These are phyloP conservation scores for Acanthochromis polyacanthus DNA, from an alignment of 2,113 vertebrate genomes.

Conservation along the genomic window DNA sequence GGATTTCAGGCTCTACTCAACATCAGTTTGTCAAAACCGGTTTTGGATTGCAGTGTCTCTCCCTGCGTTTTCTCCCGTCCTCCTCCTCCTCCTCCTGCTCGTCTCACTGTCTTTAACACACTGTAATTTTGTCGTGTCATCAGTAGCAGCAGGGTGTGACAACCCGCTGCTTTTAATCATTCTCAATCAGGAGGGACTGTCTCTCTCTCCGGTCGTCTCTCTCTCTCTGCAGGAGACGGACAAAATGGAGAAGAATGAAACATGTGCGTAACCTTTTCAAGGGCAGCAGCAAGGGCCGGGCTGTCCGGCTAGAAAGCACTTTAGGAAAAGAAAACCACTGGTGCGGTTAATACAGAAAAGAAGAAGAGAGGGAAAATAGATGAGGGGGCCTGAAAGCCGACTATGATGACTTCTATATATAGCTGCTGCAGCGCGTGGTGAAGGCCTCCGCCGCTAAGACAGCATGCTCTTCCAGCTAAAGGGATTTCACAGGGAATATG, in stretches of 20 bases:
- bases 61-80: slow-evolving; percentile 10
- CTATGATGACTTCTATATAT: slow-evolving; percentile 85
- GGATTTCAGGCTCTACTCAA: slow-evolving; percentile 65
- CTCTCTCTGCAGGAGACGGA: slow-evolving; percentile 47
- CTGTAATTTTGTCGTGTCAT: slow-evolving; percentile 78
- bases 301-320: slow-evolving; percentile 80
- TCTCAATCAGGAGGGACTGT: slow-evolving; percentile 76
- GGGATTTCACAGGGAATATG: slow-evolving; percentile 75
- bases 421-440: slow-evolving; percentile 64
- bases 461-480: slow-evolving; percentile 80
- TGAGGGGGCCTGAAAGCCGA: slow-evolving; percentile 78
- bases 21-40: slow-evolving; percentile 66
- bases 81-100: slow-evolving; percentile 18
- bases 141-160: slow-evolving; percentile 73
- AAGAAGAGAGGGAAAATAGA: slow-evolving; percentile 72
- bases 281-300: slow-evolving; percentile 72
- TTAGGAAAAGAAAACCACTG: slow-evolving; percentile 84
- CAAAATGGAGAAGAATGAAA: slow-evolving; percentile 81
- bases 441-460: slow-evolving; percentile 75
- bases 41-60: slow-evolving; percentile 46
- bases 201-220: slow-evolving; percentile 1
- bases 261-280: slow-evolving; percentile 81
- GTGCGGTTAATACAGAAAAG: slow-evolving; percentile 84
- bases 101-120: slow-evolving; percentile 63
- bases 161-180: slow-evolving; percentile 82